Conservation (phyloP, 2,113 vertebrate genomes). For the Petromus typicus region DNA sequence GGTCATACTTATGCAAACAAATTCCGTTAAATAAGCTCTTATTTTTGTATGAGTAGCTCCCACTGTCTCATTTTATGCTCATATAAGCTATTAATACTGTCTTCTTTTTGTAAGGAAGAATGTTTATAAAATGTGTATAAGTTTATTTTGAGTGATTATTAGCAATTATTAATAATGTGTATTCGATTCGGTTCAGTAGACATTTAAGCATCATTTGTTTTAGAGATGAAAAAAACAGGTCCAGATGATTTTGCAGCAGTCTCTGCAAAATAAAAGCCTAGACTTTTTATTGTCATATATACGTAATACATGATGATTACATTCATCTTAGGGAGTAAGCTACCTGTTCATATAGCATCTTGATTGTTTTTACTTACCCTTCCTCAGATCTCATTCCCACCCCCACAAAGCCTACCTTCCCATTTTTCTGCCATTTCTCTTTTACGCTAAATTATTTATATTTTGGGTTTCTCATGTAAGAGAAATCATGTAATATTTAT, state of each 20-base stretch:
- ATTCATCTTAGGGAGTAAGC: neutral
- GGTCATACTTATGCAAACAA: neutral
- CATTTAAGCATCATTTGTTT: conserved; percentile 45
- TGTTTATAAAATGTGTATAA: conserved; percentile 33
- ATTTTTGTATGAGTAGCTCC: conserved; percentile 46
- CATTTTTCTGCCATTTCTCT: neutral
- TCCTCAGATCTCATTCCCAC: neutral
- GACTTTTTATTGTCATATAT: neutral
- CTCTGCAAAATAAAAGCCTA: conserved; percentile 26
- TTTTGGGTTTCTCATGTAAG: neutral
- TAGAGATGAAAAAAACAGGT: conserved; percentile 24
- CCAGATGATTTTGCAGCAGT: conserved; percentile 27
- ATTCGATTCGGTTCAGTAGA: conserved; percentile 32
- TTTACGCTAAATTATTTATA: neutral
- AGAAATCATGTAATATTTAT: neutral
- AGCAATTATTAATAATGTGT: conserved; percentile 36
- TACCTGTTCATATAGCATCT: neutral
- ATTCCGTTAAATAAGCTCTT: conserved; percentile 41
- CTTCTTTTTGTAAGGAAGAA: conserved; percentile 50
- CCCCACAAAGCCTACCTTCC: neutral
- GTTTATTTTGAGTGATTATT: conserved; percentile 53
- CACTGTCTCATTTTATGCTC: conserved; percentile 37
- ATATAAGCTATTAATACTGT: conserved; percentile 42
- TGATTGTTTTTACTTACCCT: neutral
- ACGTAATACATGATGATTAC: neutral